phyloP scores from a whole-genome alignment of 2,113 vertebrate genomes.

The Ancistrus triradiatus region DNA sequence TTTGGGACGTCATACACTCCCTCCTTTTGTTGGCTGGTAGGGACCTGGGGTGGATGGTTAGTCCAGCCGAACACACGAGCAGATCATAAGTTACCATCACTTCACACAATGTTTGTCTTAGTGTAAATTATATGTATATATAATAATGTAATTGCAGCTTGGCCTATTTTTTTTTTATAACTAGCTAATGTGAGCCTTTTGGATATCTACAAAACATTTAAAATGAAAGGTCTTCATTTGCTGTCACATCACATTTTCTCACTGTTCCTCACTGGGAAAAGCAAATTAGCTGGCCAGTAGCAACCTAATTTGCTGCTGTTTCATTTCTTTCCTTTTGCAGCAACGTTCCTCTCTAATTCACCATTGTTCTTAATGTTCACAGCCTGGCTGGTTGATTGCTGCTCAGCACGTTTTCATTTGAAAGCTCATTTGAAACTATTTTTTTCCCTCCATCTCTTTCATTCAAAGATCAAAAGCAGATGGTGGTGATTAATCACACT shows the following conservation, averaged over 20 bases:
- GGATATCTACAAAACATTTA: neutral
- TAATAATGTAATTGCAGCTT: neutral
- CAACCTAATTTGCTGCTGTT: constrained; percentile 21
- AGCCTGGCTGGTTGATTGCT: constrained; percentile 40
- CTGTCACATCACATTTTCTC: neutral
- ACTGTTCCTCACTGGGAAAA: neutral
- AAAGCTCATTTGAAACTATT: constrained; percentile 52
- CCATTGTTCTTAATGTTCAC: constrained; percentile 40
- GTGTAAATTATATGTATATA: neutral
- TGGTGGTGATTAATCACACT: constrained; percentile 69
- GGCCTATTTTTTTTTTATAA: too few relatives aligned
- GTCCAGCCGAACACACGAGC: constrained; percentile 55
- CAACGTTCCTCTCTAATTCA: constrained; percentile 30
- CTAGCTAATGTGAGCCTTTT: neutral
- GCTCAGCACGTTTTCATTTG: constrained; percentile 46
- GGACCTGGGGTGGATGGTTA: constrained; percentile 77
- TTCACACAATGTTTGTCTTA: constrained; percentile 43
- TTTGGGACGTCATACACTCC: constrained; percentile 99
- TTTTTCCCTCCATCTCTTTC: constrained; percentile 60
- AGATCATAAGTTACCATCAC: constrained; percentile 54
- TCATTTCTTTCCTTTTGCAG: constrained; percentile 5
- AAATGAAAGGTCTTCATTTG: neutral
- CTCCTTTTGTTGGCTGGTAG: constrained; percentile 99
- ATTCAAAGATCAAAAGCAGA: constrained; percentile 73
- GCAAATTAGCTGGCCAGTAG: constrained; percentile 3